phyloP scores from a whole-genome alignment of 2,888 invertebrate genomes.

The Pyrrhosoma nymphula region DNA sequence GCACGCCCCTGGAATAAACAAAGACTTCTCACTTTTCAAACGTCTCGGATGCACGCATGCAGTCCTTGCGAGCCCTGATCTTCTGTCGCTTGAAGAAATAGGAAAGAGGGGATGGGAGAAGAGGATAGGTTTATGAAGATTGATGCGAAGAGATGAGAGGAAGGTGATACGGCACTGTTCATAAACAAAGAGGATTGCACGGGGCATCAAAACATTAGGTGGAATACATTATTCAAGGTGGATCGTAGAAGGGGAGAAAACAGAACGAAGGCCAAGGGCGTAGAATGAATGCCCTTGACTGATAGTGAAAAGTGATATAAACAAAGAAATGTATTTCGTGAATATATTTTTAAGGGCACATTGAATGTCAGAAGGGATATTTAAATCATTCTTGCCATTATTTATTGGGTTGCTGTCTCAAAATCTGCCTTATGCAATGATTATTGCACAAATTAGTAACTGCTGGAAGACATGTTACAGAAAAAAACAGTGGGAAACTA shows the following conservation, averaged over 20 bases:
- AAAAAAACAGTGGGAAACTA: no score
- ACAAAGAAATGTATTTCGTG: no score
- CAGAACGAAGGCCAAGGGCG: neutral
- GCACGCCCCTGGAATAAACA: neutral
- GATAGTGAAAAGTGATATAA: neutral
- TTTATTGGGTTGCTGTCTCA: no score
- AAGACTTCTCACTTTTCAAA: neutral
- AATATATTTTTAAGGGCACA: no score
- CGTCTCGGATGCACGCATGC: neutral
- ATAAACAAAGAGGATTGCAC: neutral
- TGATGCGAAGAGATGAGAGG: neutral
- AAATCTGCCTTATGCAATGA: no score
- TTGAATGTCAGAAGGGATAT: no score
- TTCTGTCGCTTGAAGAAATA: neutral
- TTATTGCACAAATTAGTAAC: no score
- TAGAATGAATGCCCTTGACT: neutral
- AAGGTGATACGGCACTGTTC: neutral
- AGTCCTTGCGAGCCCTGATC: neutral
- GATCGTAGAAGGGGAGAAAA: neutral
- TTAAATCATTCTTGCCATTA: no score
- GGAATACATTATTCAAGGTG: neutral
- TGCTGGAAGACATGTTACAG: no score
- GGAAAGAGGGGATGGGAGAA: neutral
- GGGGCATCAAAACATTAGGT: neutral
- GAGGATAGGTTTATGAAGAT: neutral